Conservation (phyloP, 2,888 invertebrate genomes). For the Pocota personata region DNA sequence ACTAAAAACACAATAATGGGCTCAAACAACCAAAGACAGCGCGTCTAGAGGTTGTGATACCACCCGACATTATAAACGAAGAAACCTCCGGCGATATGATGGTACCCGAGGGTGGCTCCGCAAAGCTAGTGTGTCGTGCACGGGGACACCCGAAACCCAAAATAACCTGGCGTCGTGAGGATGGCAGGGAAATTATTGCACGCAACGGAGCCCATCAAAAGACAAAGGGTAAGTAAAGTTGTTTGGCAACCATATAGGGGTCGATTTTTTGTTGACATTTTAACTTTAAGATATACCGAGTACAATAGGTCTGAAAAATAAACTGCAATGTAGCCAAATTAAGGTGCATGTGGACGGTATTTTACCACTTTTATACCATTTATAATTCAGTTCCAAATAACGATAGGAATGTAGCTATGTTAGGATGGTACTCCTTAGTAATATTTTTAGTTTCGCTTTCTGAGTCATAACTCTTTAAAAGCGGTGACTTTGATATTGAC, state of each 20-base stretch:
- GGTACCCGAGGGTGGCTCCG: slow-evolving; percentile 96
- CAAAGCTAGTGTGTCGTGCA: slow-evolving; percentile 93
- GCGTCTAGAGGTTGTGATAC: slow-evolving; percentile 94
- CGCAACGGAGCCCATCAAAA: slow-evolving; percentile 89
- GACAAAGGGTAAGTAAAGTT: slow-evolving; percentile 86
- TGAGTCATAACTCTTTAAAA: no score
- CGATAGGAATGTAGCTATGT: no score
- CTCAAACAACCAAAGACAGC: slow-evolving; percentile 86
- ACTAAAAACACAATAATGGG: slow-evolving; percentile 40
- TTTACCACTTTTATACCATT: no score
- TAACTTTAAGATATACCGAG: not conserved
- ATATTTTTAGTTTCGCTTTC: no score
- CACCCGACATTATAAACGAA: slow-evolving; percentile 94
- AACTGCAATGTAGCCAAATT: not conserved
- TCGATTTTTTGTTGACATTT: not conserved
- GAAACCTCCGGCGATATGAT: slow-evolving; percentile 96
- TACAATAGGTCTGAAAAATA: not conserved
- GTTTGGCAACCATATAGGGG: not conserved
- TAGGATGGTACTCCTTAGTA: no score
- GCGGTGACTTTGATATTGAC: no score
- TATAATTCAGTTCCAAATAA: no score
- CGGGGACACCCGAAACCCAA: slow-evolving; percentile 92
- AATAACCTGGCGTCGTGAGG: slow-evolving; percentile 94
- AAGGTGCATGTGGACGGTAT: no score
- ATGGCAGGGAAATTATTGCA: slow-evolving; percentile 91